Conservation (phyloP, 2,113 vertebrate species). For the Cochlearius cochlearius region DNA sequence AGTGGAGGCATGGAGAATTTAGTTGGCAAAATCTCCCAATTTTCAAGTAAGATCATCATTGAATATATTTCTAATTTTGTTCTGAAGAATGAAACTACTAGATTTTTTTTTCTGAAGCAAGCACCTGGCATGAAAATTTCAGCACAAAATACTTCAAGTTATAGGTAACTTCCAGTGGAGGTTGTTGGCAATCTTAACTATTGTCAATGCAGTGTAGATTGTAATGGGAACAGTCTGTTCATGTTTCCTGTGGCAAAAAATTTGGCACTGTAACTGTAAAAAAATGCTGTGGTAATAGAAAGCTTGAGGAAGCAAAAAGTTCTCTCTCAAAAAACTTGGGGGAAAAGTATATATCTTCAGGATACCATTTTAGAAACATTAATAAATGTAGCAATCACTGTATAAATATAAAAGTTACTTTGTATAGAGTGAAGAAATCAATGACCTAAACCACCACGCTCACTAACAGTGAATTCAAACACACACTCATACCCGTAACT, state of each 20-base stretch:
- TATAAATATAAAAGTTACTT: background rate
- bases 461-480: background rate
- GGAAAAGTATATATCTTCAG: background rate
- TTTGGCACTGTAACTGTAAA: background rate
- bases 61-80: background rate
- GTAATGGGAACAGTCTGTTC: background rate
- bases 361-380: background rate
- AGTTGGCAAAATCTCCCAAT: background rate
- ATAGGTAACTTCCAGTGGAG: background rate
- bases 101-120: background rate
- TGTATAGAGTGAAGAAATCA: background rate
- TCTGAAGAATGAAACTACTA: background rate
- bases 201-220: background rate
- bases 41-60: background rate
- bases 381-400: background rate
- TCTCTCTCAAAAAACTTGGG: background rate
- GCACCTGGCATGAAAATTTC: background rate
- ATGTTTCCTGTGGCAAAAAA: background rate
- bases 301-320: background rate
- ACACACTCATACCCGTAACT: background rate
- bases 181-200: background rate
- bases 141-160: background rate
- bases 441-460: background rate
- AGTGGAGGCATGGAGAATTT: background rate
- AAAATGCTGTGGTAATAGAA: background rate